Conservation (phyloP, 2,888 invertebrate genomes). For the Netelia virgata region DNA sequence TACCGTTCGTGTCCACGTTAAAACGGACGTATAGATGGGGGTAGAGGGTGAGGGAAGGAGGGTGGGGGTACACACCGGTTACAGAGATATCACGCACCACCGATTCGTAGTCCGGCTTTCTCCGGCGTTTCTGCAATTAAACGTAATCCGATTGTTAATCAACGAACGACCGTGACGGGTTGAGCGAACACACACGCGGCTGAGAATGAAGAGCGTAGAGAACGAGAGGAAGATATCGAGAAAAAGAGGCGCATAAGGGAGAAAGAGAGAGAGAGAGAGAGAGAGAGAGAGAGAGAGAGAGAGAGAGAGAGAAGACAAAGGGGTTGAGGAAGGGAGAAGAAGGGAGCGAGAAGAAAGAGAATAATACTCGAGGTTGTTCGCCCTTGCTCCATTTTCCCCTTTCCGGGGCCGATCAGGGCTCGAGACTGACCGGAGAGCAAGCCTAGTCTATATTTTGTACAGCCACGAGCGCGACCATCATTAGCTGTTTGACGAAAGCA, state of each 20-base stretch:
- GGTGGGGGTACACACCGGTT: constrained; percentile 17
- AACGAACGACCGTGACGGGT: constrained; percentile 51
- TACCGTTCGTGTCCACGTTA: too few relatives aligned
- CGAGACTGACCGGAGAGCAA: constrained; percentile 54
- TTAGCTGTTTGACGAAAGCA: constrained; percentile 50
- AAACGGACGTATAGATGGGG: too few relatives aligned
- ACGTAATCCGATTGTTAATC: constrained; percentile 64
- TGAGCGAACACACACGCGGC: not conserved
- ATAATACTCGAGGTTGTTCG: constrained; percentile 26
- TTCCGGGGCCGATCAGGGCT: not conserved
- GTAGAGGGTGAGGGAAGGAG: too few relatives aligned
- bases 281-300: constrained; percentile 15
- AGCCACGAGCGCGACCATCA: constrained; percentile 26
- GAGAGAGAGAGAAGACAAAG: constrained; percentile 29
- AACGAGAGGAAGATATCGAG: constrained; percentile 22
- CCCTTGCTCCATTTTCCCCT: constrained; percentile 46
- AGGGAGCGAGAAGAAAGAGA: constrained; percentile 18
- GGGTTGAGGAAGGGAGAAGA: constrained; percentile 1
- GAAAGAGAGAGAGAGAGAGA: constrained; percentile 17
- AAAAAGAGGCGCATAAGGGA: not conserved
- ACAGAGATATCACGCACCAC: constrained; percentile 41
- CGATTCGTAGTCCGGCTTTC: constrained; percentile 31
- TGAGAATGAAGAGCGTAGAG: constrained; percentile 18
- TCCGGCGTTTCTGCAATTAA: constrained; percentile 51
- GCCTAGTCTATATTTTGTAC: constrained; percentile 36